Percentiles rank a stretch among this genome's conserved stretches.
Evolutionary conservation across 1,140 invertebrate genomes (phyloP).

Genomic region (Ptiloglossa arizonensis): DNA sequence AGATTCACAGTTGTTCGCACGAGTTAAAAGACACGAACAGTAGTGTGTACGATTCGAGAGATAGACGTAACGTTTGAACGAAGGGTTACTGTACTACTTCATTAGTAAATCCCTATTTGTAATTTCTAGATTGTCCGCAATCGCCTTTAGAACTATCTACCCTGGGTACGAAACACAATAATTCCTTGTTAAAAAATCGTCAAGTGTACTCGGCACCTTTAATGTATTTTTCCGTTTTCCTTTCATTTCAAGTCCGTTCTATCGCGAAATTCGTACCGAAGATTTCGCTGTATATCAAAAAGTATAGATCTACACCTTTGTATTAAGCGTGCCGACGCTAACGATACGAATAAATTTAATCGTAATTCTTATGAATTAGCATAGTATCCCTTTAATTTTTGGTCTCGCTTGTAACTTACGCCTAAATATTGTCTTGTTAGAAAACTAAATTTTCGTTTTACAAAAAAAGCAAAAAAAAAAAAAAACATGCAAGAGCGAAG

Average conservation of each 20-base stretch:
- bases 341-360: constrained; percentile 66
- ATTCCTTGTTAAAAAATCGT: constrained; percentile 31
- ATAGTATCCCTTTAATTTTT: constrained; percentile 76
- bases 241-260: constrained; percentile 15
- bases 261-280: constrained; percentile 27
- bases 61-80: too few species aligned
- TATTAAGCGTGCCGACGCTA: constrained; percentile 51
- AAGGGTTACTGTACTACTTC: too few species aligned
- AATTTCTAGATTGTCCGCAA: constrained; percentile 34
- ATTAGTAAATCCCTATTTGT: constrained; percentile 31
- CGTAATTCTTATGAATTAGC: constrained; percentile 64
- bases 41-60: too few species aligned
- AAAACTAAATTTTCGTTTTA: constrained; percentile 67
- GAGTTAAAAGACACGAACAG: too few species aligned
- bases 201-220: constrained; percentile 28
- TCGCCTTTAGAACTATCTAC: constrained; percentile 10
- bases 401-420: constrained; percentile 76
- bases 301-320: constrained; percentile 47
- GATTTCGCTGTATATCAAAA: constrained; percentile 54
- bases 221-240: background rate
- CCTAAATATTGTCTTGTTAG: constrained; percentile 79
- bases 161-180: constrained; percentile 15
- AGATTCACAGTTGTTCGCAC: too few species aligned
- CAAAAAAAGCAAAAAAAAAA: constrained; percentile 40
- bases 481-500: constrained; percentile 5